These are phyloP conservation scores for Tinea pellionella DNA, from an alignment of 2,888 invertebrate species.

Conservation along the genomic window DNA sequence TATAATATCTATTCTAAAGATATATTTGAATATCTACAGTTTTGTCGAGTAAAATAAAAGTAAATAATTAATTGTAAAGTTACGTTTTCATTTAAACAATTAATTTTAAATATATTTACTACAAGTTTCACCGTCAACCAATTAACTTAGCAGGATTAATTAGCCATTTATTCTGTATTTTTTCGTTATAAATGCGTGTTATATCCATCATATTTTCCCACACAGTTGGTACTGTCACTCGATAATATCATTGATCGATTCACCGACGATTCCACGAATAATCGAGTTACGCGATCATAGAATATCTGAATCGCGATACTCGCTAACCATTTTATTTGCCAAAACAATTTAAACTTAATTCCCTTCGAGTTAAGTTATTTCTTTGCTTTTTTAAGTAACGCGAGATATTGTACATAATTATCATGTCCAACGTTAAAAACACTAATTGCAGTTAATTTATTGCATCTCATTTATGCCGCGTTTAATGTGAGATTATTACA, in stretches of 20 bases:
- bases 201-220: slow-evolving; percentile 2
- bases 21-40: no score
- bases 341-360: neutral
- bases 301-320: neutral
- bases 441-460: slow-evolving; percentile 13
- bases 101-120: neutral
- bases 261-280: slow-evolving; percentile 6
- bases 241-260: slow-evolving; percentile 9
- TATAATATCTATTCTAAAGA: no score
- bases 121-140: neutral
- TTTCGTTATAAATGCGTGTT: neutral
- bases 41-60: no score
- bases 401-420: slow-evolving; percentile 5
- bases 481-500: slow-evolving; percentile 7
- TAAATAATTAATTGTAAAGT: no score
- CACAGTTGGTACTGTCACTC: neutral
- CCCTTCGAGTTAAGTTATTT: neutral
- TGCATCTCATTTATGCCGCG: slow-evolving; percentile 9
- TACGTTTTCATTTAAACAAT: neutral
- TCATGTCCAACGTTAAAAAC: slow-evolving; percentile 8
- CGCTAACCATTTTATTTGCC: neutral
- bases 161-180: neutral
- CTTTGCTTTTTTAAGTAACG: neutral
- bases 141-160: neutral
- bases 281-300: neutral